Conservation (phyloP, 2,113 vertebrate genomes). For the Coturnix japonica region DNA sequence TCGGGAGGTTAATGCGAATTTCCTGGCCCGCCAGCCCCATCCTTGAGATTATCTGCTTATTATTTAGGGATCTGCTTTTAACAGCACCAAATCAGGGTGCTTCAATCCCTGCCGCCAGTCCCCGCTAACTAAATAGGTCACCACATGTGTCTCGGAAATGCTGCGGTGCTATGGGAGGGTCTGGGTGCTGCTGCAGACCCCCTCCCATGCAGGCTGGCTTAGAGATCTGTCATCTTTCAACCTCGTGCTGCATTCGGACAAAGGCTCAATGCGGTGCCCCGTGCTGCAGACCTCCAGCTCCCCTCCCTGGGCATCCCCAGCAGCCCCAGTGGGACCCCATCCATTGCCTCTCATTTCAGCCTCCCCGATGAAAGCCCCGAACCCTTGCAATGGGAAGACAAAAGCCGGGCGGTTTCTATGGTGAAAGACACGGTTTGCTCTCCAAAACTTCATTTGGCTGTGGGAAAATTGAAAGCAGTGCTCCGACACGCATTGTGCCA, state of each 20-base stretch:
- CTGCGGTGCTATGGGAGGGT: neutral
- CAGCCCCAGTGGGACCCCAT: no score
- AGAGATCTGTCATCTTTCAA: neutral
- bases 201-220: neutral
- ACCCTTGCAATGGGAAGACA: fast-evolving
- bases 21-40: neutral
- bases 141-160: neutral
- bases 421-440: neutral
- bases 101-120: neutral
- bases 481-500: fast-evolving
- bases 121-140: neutral
- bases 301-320: neutral
- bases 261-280: neutral
- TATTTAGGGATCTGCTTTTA: conserved; percentile 17
- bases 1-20: neutral
- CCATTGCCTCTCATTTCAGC: neutral
- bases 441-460: neutral
- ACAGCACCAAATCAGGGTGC: neutral
- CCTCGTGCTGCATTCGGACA: fast-evolving
- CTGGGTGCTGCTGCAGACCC: neutral
- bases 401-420: fast-evolving
- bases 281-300: neutral
- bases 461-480: fast-evolving
- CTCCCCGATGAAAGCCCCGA: neutral
- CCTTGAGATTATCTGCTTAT: conserved; percentile 23